A percentile compares a stretch with the other conserved stretches of the same genome.
These are phyloP conservation scores for Vireo griseus DNA, from an alignment of 2,797 vertebrate species.

Conservation along the genomic window DNA sequence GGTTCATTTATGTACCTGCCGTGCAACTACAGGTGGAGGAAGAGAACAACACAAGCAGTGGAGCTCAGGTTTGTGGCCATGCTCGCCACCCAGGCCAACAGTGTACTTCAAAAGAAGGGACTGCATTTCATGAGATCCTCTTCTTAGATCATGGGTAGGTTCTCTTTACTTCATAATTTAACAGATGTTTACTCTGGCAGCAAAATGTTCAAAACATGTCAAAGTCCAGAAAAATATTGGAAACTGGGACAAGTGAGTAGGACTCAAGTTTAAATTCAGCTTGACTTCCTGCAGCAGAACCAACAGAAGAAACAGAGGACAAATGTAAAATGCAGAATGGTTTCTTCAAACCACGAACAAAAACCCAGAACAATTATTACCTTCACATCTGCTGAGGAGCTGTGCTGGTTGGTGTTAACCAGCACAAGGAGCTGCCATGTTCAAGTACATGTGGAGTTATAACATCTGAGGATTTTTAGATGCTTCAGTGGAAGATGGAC, in stretches of 20 bases:
- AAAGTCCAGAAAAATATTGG: not conserved
- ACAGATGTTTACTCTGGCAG: not conserved
- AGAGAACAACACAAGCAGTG: not conserved
- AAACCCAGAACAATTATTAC: not conserved
- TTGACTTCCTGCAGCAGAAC: not conserved
- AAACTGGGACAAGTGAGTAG: not conserved
- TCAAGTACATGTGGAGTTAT: not conserved
- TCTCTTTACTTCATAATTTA: not conserved
- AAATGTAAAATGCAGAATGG: not conserved
- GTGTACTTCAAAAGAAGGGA: accelerated
- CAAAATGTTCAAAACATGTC: not conserved
- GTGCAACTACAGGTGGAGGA: not conserved
- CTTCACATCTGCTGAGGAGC: not conserved
- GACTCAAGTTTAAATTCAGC: not conserved
- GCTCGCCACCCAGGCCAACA: not conserved
- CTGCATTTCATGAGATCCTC: not conserved
- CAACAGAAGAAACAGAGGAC: not conserved
- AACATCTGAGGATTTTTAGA: not conserved
- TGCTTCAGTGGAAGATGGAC: not conserved
- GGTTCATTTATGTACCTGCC: not conserved
- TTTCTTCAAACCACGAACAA: not conserved
- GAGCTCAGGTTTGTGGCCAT: accelerated
- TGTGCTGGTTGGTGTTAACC: not conserved
- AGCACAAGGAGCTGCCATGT: not conserved
- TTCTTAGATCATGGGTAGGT: not conserved